phyloP scores from a whole-genome alignment of 2,888 invertebrate species.

The Polietes domitor region DNA sequence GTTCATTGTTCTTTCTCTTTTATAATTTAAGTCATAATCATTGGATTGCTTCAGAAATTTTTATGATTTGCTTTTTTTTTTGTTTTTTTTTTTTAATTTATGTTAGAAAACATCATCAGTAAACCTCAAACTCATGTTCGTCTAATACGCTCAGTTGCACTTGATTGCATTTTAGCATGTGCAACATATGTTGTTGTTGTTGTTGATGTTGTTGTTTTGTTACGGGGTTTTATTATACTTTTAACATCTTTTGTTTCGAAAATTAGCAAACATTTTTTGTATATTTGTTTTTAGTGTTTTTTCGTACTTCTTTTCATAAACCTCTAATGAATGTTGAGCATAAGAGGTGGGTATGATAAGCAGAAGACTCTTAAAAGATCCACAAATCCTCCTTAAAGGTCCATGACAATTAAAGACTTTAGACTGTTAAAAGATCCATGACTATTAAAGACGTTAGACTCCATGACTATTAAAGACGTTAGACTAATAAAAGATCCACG shows the following conservation, averaged over 20 bases:
- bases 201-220: slow-evolving; percentile 10
- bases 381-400: no score
- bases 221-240: not conserved
- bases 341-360: not conserved
- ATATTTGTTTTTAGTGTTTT: not conserved
- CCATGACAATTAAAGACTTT: no score
- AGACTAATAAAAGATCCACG: no score
- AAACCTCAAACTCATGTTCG: slow-evolving; percentile 49
- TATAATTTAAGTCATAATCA: not conserved
- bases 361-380: no score
- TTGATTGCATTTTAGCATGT: slow-evolving; percentile 65
- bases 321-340: not conserved
- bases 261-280: not conserved
- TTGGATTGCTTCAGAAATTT: not conserved
- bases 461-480: no score
- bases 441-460: no score
- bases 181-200: slow-evolving; percentile 38
- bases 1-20: slow-evolving; percentile 48
- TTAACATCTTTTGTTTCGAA: not conserved
- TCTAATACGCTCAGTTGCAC: slow-evolving; percentile 63
- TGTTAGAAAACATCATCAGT: not conserved
- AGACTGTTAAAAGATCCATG: no score
- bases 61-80: not conserved
- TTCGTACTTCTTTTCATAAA: not conserved
- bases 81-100: not conserved